These are phyloP conservation scores for Eulemur albifrons DNA, from an alignment of 2,797 vertebrate species.

Conservation along the genomic window DNA sequence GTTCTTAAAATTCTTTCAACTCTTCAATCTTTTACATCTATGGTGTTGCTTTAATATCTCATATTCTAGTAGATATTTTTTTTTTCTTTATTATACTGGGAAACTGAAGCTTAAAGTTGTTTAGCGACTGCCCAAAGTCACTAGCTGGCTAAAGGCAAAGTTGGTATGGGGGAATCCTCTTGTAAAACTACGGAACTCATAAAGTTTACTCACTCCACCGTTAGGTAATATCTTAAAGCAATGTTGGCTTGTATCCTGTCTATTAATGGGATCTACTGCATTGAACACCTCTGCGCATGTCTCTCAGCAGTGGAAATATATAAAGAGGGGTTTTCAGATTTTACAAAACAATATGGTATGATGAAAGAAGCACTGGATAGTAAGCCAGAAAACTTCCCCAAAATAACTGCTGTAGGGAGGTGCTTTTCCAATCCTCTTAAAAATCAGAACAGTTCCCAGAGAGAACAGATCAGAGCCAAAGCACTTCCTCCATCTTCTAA, in stretches of 20 bases:
- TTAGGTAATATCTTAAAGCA: background rate
- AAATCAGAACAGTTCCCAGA: constrained; percentile 43
- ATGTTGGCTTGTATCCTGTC: background rate
- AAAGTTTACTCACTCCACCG: background rate
- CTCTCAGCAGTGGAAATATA: background rate
- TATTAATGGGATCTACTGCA: background rate
- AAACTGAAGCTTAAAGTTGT: background rate
- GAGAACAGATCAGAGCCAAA: background rate
- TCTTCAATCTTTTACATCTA: background rate
- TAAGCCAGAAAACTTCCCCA: background rate
- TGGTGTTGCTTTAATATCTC: background rate
- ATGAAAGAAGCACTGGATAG: background rate
- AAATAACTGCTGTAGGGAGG: background rate
- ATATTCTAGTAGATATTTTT: background rate
- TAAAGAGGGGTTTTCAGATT: background rate
- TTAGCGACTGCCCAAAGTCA: background rate
- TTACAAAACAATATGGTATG: background rate
- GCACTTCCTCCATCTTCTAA: background rate
- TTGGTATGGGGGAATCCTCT: background rate
- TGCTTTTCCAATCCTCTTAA: background rate
- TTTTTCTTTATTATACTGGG: background rate
- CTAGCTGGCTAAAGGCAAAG: background rate
- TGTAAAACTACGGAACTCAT: background rate
- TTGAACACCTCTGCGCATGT: background rate
- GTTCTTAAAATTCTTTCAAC: background rate